Evolutionary conservation across 1,140 invertebrate genomes (phyloP), one percentile per base, ranked within the genome.

Genomic region (Spodoptera frugiperda): DNA sequence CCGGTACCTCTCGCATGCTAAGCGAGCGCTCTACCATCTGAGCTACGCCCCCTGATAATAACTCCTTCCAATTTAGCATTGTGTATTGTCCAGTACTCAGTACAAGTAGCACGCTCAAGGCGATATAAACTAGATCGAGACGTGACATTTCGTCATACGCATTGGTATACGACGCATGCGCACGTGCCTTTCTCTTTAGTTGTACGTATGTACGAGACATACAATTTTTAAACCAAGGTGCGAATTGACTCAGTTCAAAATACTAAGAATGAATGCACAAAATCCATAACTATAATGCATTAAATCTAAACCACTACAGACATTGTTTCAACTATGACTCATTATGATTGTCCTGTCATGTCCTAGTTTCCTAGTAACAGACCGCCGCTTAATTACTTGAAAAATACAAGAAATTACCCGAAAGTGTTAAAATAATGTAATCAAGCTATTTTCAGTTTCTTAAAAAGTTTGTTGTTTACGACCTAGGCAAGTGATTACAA

Each of bases 1-100:
- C 96, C 95, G 95, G 96, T 96, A 96, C 96, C 96, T 96, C 96
- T 97, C 96, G 95, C 96, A 96, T 97, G 96, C 96, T 96, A 97
- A 97, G 96, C 96, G 96, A 97, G 96, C 96, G 96, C 96, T 97
- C 96, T 97, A 96, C 96, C 96, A 81, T 78, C 95, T 97, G 96
- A 97, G 96, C 96, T 97, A 97, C 25, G 14, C 25, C 25, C 14
- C 25, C 14, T 15, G 5, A 11, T 65, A 9, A 10, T 6, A 30
- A 51, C 19, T 46, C 9, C 8, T 25, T 33, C 46, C 12, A 68
- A 68, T 15, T 51, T 15, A 33, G 5, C 14, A 8, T 68, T 15
- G 3, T 30, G 30, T 53, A 65, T 53, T 53, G 65, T n/a, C 21
- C 19, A 53, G 12, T 9, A 25, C 9, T 19, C 30, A 65, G 4